Evolutionary conservation across 2,797 vertebrate genomes (phyloP).

Genomic region (Cossypha caffra): DNA sequence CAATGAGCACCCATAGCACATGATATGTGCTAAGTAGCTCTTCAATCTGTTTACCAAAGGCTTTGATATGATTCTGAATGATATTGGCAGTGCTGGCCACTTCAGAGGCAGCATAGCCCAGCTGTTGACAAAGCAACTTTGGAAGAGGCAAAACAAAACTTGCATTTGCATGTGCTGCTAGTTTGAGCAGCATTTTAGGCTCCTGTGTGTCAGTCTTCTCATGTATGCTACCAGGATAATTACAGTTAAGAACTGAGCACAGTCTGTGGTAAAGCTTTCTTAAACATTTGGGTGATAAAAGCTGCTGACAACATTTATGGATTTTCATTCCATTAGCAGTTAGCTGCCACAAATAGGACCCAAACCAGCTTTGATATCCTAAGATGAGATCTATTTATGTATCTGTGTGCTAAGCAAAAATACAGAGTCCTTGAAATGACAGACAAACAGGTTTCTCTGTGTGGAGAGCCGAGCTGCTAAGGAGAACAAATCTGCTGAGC

Average conservation of each 20-base stretch:
- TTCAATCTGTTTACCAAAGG: background rate
- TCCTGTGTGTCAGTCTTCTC: background rate
- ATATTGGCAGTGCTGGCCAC: background rate
- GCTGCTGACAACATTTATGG: background rate
- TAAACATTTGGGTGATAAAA: background rate
- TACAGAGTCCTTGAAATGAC: background rate
- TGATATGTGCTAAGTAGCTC: background rate
- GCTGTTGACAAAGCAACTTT: background rate
- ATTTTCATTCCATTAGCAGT: slow-evolving; percentile 31
- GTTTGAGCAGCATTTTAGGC: background rate
- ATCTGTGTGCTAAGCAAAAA: slow-evolving; percentile 6
- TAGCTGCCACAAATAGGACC: background rate
- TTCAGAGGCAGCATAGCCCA: background rate
- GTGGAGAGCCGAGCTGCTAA: background rate
- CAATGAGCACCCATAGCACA: background rate
- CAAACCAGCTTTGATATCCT: background rate
- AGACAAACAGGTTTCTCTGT: background rate
- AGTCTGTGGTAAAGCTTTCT: background rate
- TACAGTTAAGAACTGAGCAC: background rate
- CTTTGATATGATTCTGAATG: background rate
- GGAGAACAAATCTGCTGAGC: background rate
- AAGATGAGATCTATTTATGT: background rate
- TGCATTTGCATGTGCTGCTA: background rate
- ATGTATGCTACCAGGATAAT: background rate
- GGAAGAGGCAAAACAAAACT: background rate